Base-by-base conservation (phyloP, 2,797 vertebrate species). In the Xenopus petersii region DNA sequence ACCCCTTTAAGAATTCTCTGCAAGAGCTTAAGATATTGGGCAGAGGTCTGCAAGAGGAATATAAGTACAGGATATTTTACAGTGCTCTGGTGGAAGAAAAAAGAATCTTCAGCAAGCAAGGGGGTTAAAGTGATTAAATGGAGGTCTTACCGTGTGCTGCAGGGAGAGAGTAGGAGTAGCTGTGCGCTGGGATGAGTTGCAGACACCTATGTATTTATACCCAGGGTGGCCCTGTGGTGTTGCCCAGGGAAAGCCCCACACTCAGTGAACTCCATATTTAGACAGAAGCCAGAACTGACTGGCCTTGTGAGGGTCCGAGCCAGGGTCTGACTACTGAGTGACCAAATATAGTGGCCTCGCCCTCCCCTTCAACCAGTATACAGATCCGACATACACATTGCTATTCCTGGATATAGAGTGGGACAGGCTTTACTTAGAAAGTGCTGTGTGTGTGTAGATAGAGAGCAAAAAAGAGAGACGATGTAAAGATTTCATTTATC, bases 401-500 rank as follows among this genome's bases (percentile, higher is more conserved):
- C 76, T 79, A 79, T 79, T 79, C 76, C 76, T 79, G 76, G 76
- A 70, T 79, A 70, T 74, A 79, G 64, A 56, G 62, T 10, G 21
- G 24, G 61, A 42, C 54, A 64, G 12, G 71, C 76, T 79, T 79
- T 79, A 79, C 76, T 79, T 79, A 79, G 76, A 79, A 79, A 79
- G 71, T 79, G 76, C 76, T 79, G 76, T 79, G 65, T 73, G 67
- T 65, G 67, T 65, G 56, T 67, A 69, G 49, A 51, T 15, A 51
- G 49, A 51, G 12, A 12, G 11, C 49, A 51, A 10, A 4, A 12
- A 2, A 12, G 49, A 51, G 15, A 51, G 12, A 42, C 2, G 5
- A 42, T 42, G 36, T 42, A 42, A 42, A 42, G 4, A 42, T 42
- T 6, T 42, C 1, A 42, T 42, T 42, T 7, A 42, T 42, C 36